A percentile compares a stretch with the other conserved stretches of the same genome.
Evolutionary conservation across 2,888 invertebrate species (phyloP).

Genomic region (Trypoxylon attenuatum): DNA sequence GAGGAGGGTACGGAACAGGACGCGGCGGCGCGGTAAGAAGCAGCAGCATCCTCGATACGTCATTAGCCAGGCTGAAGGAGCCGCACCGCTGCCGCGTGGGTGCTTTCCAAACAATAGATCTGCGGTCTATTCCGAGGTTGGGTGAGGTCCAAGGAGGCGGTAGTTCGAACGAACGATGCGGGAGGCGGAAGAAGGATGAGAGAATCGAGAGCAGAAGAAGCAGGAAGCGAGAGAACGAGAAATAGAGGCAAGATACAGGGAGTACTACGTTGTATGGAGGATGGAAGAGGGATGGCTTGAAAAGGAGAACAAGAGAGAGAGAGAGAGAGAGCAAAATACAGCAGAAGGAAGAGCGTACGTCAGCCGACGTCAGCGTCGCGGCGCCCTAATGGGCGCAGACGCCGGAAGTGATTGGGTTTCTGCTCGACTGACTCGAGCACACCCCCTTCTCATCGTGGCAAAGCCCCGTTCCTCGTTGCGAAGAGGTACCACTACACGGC

Average conservation of each 20-base stretch:
- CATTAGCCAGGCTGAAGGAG: constrained; percentile 64
- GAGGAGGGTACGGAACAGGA: constrained; percentile 7
- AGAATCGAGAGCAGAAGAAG: constrained; percentile 43
- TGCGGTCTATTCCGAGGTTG: constrained; percentile 67
- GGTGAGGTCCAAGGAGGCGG: constrained; percentile 55
- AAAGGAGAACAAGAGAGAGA: constrained; percentile 8
- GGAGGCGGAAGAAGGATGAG: constrained; percentile 13
- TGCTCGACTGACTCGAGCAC: constrained; percentile 74
- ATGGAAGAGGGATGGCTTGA: constrained; percentile 40
- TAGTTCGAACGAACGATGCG: constrained; percentile 21
- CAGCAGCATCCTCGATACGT: constrained; percentile 58
- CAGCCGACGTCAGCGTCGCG: constrained; percentile 75
- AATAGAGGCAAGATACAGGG: constrained; percentile 31
- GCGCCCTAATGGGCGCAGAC: constrained; percentile 77
- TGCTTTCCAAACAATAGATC: constrained; percentile 72
- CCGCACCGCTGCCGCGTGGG: constrained; percentile 58
- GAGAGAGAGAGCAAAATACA: constrained; percentile 29
- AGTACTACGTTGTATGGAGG: constrained; percentile 21
- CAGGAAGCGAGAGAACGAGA: constrained; percentile 24
- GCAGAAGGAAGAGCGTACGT: constrained; percentile 67
- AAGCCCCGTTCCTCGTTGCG: constrained; percentile 32
- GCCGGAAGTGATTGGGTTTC: constrained; percentile 80
- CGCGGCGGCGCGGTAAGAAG: constrained; percentile 35
- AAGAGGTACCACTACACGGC: constrained; percentile 24
- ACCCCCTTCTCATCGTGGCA: constrained; percentile 53